Base-by-base conservation (phyloP, 2,113 vertebrate genomes). In the Salminus brasiliensis region DNA sequence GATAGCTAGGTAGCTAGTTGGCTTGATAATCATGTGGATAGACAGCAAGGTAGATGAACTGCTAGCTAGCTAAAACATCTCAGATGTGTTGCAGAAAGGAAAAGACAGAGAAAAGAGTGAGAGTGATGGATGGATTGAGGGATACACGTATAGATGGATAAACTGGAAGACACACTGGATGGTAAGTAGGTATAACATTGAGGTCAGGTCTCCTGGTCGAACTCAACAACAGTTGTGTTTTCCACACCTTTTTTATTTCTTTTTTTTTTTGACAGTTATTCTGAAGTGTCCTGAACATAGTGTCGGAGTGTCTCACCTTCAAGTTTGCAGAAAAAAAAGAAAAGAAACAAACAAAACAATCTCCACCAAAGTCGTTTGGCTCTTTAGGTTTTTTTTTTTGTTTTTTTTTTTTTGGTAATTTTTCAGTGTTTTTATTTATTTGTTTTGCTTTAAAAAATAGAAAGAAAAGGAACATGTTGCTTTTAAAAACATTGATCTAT, bases 401-500 rank as follows among this genome's bases (percentile, higher is more conserved):
- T 85, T 65, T 78, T 62, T 43, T 25, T 69, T 16, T 65, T 27
- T 69, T 16, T 30, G 72, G 27, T 90, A 87, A 90, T 88, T 82
- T 88, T 89, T 34, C n/a, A 65, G 47, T 36, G 16, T 60, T 8
- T 52, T 29, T 47, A 47, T 47, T 47, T 7, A 39, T 82, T 87
- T 90, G 90, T 94, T 95, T 94, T 93, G 93, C 95, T 91, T 96
- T 95, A 92, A 96, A 95, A 95, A 95, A 94, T 95, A 95, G 94
- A 89, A 94, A 93, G 93, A 91, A 93, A 93, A 90, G 92, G 85
- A 91, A 93, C 91, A 92, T 86, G 81, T 91, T 91, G 91, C 88
- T 84, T 90, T 91, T 92, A 92, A 92, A 93, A 94, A 94, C 91
- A 93, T 92, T 89, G 89, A 93, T 92, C 87, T 92, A 91, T 91